These are phyloP conservation scores for Fregetta grallaria DNA, from an alignment of 2,113 vertebrate species.

Conservation along the genomic window DNA sequence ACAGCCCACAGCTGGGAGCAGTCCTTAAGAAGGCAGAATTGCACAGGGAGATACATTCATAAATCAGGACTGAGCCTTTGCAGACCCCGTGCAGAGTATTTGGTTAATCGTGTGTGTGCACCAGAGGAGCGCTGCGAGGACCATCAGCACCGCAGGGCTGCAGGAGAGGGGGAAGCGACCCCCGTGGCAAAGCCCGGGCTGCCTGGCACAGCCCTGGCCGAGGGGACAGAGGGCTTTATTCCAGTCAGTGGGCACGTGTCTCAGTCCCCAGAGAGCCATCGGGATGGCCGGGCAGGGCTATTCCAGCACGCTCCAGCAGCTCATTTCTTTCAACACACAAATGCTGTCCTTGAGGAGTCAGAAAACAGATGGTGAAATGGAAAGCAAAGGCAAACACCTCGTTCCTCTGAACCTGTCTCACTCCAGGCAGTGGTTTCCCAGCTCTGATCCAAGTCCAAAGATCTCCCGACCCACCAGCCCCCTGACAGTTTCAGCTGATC, in stretches of 20 bases:
- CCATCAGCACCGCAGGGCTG: not conserved
- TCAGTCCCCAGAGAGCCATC: not conserved
- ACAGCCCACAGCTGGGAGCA: not conserved
- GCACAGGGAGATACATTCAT: not conserved
- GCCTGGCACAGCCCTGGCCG: not conserved
- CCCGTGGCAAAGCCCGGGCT: not conserved
- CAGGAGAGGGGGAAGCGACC: not conserved
- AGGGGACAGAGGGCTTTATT: not conserved
- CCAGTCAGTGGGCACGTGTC: fast-evolving
- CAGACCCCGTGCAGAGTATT: not conserved
- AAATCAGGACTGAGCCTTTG: not conserved
- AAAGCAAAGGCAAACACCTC: not conserved
- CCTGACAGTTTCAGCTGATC: not conserved
- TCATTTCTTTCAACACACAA: not conserved
- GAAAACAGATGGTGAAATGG: not conserved
- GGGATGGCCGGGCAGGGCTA: not conserved
- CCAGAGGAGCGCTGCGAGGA: not conserved
- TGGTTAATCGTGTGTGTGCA: no score
- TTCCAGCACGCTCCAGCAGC: not conserved
- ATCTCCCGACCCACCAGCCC: not conserved
- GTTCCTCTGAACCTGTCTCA: not conserved
- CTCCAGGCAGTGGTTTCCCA: not conserved
- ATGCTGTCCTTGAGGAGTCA: not conserved
- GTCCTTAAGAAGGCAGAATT: not conserved
- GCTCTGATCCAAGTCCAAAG: not conserved